phyloP scores from a whole-genome alignment of 1,140 invertebrate species.

The Pogonognathellus flavescens region DNA sequence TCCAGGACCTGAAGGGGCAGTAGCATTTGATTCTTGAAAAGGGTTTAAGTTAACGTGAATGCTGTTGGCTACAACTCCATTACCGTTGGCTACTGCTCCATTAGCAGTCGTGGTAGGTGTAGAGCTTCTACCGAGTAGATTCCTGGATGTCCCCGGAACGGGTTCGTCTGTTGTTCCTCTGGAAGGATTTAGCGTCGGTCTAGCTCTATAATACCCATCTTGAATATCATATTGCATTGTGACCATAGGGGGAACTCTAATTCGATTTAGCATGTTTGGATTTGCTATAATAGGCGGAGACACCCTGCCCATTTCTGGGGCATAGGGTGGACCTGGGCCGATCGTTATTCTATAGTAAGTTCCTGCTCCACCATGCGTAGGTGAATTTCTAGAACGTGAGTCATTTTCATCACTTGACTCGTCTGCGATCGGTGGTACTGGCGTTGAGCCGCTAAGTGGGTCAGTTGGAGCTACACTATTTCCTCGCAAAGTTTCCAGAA shows the following conservation, averaged over 20 bases:
- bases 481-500: not conserved
- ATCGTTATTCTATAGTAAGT: slow-evolving; percentile 53
- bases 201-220: slow-evolving; percentile 33
- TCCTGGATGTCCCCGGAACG: slow-evolving; percentile 42
- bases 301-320: slow-evolving; percentile 31
- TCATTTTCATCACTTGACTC: slow-evolving; percentile 41
- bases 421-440: slow-evolving; percentile 2
- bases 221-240: slow-evolving; percentile 62
- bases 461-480: not conserved
- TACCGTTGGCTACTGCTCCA: not conserved
- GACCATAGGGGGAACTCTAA: slow-evolving; percentile 60
- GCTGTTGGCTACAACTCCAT: not conserved
- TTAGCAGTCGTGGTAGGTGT: not conserved
- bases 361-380: not conserved
- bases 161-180: slow-evolving; percentile 23
- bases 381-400: slow-evolving; percentile 15
- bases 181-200: not conserved
- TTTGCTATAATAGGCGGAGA: slow-evolving; percentile 41
- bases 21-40: not conserved
- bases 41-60: not conserved
- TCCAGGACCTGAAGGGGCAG: not conserved
- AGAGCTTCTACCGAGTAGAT: not conserved
- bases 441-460: not conserved
- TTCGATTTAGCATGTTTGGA: slow-evolving; percentile 23
- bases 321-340: slow-evolving; percentile 30